Evolutionary conservation across 2,888 invertebrate species (phyloP).

Genomic region (Biston stratarius): DNA sequence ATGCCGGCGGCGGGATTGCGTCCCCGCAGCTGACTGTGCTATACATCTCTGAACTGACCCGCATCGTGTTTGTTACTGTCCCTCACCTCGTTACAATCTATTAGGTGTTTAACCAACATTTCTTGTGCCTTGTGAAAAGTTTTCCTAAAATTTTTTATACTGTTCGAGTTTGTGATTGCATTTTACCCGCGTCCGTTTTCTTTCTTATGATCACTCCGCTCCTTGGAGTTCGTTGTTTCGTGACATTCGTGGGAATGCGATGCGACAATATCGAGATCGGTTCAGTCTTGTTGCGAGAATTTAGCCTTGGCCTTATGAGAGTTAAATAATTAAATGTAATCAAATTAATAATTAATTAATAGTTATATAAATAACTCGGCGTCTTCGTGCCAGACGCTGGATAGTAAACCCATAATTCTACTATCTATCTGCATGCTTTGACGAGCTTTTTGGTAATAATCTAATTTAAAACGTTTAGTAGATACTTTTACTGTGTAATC

Average conservation of each 20-base stretch:
- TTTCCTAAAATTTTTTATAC: constrained; percentile 60
- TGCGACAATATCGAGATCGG: constrained; percentile 72
- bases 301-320: constrained; percentile 87
- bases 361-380: constrained; percentile 71
- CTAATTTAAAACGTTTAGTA: constrained; percentile 83
- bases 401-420: constrained; percentile 82
- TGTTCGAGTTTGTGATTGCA: constrained; percentile 56
- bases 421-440: constrained; percentile 86
- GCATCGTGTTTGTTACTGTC: constrained; percentile 49
- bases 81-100: constrained; percentile 52
- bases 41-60: constrained; percentile 59
- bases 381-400: constrained; percentile 76
- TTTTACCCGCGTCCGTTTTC: constrained; percentile 50
- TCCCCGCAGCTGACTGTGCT: constrained; percentile 34
- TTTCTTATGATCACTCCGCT: constrained; percentile 37
- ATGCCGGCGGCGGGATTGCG: constrained; percentile 28
- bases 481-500: constrained; percentile 85
- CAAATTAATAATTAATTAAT: constrained; percentile 74
- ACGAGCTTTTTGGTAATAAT: constrained; percentile 87
- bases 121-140: constrained; percentile 81
- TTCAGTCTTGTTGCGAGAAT: constrained; percentile 85
- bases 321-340: constrained; percentile 84
- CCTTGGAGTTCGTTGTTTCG: constrained; percentile 16
- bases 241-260: constrained; percentile 63
- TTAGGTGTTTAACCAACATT: constrained; percentile 69